These are phyloP conservation scores for Pseudomyrmex cubaensis DNA, from an alignment of 1,140 invertebrate species.

Conservation along the genomic window DNA sequence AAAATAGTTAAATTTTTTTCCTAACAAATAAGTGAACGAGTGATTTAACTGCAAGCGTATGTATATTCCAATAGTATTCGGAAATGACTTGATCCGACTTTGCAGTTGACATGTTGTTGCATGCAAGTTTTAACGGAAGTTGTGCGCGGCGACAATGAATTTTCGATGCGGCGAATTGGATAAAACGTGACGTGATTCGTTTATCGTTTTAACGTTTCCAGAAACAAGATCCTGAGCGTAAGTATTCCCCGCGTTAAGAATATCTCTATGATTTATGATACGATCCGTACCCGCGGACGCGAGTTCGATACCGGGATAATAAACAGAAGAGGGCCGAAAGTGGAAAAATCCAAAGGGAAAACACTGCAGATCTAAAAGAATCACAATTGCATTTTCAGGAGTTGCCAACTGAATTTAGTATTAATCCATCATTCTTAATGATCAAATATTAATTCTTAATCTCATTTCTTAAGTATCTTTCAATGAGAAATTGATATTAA, in stretches of 20 bases:
- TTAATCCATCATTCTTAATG: background rate
- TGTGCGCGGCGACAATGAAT: slow-evolving; percentile 41
- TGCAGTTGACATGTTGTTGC: slow-evolving; percentile 46
- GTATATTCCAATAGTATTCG: slow-evolving; percentile 49
- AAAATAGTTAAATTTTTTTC: slow-evolving; percentile 39
- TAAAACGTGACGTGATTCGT: slow-evolving; percentile 33
- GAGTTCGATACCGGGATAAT: slow-evolving; percentile 36
- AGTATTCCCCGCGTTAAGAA: slow-evolving; percentile 26
- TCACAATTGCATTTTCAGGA: slow-evolving; percentile 10
- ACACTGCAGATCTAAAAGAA: slow-evolving; percentile 11
- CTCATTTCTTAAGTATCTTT: background rate
- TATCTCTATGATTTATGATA: slow-evolving; percentile 40
- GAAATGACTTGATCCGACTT: slow-evolving; percentile 50
- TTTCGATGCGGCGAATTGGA: slow-evolving; percentile 11
- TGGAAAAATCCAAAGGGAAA: slow-evolving; percentile 30
- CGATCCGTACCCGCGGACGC: background rate
- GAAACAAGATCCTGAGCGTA: background rate
- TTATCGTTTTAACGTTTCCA: slow-evolving; percentile 41
- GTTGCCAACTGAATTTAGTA: slow-evolving; percentile 31
- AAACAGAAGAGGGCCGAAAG: slow-evolving; percentile 42
- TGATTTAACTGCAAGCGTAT: slow-evolving; percentile 38
- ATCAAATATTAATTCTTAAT: slow-evolving; percentile 25
- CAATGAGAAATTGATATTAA: background rate
- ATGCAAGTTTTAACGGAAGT: slow-evolving; percentile 54
- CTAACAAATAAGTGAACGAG: slow-evolving; percentile 18